These are phyloP conservation scores for Hydrophis major DNA, from an alignment of 2,797 vertebrate genomes.

Conservation along the genomic window DNA sequence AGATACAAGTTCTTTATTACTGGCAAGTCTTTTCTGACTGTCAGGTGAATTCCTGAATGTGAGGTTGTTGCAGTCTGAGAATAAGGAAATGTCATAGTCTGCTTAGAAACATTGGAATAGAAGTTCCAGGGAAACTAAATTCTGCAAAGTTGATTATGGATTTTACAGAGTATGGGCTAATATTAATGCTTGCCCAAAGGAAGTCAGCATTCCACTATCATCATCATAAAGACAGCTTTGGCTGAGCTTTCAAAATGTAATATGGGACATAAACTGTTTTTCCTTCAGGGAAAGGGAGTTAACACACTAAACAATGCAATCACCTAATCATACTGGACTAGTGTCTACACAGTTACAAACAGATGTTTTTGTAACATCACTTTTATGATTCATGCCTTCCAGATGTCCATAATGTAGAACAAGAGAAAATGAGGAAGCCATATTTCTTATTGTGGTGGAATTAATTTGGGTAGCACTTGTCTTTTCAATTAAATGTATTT, in stretches of 20 bases:
- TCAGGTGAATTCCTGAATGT: background rate
- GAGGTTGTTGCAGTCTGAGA: background rate
- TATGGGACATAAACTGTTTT: background rate
- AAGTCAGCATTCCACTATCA: background rate
- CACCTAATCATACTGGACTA: background rate
- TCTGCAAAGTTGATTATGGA: background rate
- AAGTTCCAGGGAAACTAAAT: background rate
- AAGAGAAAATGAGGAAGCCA: background rate
- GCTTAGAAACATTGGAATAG: background rate
- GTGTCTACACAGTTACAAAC: background rate
- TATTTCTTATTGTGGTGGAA: background rate
- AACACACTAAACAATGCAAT: background rate
- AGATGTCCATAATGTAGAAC: background rate
- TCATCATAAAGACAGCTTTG: background rate
- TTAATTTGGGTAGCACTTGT: background rate
- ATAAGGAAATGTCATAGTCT: background rate
- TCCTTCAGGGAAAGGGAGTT: constrained; percentile 4
- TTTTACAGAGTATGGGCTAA: fast-evolving
- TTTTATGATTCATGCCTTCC: background rate
- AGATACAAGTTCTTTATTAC: background rate
- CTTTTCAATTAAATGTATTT: background rate
- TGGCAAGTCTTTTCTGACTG: background rate
- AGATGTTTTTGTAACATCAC: constrained; percentile 16
- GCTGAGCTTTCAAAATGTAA: background rate
- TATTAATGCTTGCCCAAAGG: background rate